Conservation (phyloP, 2,113 vertebrate species). For the Sander vitreus region DNA sequence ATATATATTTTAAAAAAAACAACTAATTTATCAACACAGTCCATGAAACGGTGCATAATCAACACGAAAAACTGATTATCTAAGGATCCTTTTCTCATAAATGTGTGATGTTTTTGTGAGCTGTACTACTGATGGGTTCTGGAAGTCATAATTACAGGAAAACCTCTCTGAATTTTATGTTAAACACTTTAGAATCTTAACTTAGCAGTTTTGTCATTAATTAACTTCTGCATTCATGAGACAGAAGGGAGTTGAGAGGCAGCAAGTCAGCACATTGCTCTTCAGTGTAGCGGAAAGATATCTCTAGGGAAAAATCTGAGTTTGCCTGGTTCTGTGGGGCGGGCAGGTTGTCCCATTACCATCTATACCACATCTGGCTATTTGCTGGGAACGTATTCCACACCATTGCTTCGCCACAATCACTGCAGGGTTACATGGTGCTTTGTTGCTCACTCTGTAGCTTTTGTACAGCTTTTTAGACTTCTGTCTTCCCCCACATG, state of each 20-base stretch:
- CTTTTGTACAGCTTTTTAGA: constrained; percentile 10
- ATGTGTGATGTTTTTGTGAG: neutral
- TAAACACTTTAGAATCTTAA: neutral
- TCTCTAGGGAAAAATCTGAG: no score
- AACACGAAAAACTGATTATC: neutral
- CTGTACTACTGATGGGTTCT: neutral
- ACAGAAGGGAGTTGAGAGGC: neutral
- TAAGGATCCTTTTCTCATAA: neutral
- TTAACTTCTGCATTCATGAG: neutral
- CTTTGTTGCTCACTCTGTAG: constrained; percentile 2
- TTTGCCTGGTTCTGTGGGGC: no score
- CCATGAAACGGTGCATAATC: neutral
- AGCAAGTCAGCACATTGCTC: no score
- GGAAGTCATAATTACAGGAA: neutral
- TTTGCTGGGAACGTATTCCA: neutral
- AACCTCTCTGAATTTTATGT: neutral
- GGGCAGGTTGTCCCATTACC: neutral
- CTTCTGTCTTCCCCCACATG: neutral
- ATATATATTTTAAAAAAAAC: no score
- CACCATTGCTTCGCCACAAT: neutral
- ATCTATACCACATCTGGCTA: neutral
- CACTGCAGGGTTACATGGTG: neutral
- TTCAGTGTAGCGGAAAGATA: no score
- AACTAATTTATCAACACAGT: neutral
- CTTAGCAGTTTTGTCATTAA: neutral